A percentile compares a stretch with the other conserved stretches of the same genome.
Evolutionary conservation across 2,113 vertebrate genomes (phyloP).

Genomic region (Phalacrocorax carbo): DNA sequence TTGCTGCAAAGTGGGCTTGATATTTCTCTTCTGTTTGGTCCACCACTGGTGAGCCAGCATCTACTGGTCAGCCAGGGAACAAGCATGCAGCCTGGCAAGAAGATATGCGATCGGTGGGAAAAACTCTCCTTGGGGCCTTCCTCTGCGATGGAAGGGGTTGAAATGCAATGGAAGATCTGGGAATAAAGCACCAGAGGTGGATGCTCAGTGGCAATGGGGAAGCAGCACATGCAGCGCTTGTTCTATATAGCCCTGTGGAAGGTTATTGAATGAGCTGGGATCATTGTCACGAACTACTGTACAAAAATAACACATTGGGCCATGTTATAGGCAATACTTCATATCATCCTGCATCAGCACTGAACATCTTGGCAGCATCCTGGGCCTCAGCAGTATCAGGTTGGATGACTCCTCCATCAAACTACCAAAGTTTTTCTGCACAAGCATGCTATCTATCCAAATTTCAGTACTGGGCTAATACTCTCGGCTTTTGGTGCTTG

Average conservation of each 20-base stretch:
- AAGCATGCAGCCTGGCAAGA: background rate
- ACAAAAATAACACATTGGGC: background rate
- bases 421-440: background rate
- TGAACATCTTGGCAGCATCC: background rate
- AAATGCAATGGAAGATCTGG: background rate
- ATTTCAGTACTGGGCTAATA: background rate
- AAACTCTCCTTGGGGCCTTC: background rate
- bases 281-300: background rate
- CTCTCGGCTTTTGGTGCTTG: background rate
- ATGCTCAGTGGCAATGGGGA: fast-evolving
- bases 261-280: background rate
- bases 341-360: background rate
- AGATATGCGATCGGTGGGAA: fast-evolving
- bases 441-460: background rate
- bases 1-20: background rate
- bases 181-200: background rate
- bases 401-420: background rate
- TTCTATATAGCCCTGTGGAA: background rate
- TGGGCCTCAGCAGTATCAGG: background rate
- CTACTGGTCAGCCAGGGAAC: background rate
- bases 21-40: background rate
- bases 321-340: background rate
- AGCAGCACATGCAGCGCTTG: background rate
- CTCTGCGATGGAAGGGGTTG: background rate
- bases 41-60: background rate